Base-by-base conservation (phyloP, 1,140 invertebrate genomes). In the Phymorhynchus buccinoides region DNA sequence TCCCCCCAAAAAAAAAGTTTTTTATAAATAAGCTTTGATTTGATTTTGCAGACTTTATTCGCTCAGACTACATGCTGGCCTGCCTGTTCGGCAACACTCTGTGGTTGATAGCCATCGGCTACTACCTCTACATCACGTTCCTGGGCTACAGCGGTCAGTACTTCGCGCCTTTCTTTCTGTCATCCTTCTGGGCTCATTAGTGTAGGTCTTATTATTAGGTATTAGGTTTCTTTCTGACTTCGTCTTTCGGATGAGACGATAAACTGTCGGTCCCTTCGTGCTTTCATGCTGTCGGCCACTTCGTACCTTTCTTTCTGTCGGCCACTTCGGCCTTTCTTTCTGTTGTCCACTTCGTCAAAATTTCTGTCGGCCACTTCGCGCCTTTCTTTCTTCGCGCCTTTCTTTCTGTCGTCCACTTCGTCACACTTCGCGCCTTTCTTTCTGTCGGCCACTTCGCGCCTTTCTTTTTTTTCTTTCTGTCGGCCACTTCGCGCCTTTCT, bases 71-170 rank as follows among this genome's bases (percentile, higher is more conserved):
- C 78, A 90, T 91, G 71, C 89, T 97, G 96, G 87, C 89, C 14
- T 95, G 96, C 86, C 94, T 99, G 27, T 94, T 99, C 90, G 98
- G 98, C 35, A 99, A 99, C 93, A 96, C 97, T 0, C 95, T 99
- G 88, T 99, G 98, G 98, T 94, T 99, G 30, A 95, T 98, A 81
- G 97, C 97, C 44, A 94, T 97, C 85, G 94, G 96, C 84, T 99
- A 99, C 93, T 99, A 99, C 91, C 94, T 98, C 85, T 99, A 99
- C 91, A 99, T 99, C 87, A 99, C 98, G 77, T 99, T 99, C 93
- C 95, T 99, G 86, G 99, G 99, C 87, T 99, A 99, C 92, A 98
- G 97, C 93, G 97, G 97, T 98, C 93, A 96, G 96, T 95, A 90
- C 73, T 81, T 56, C n/a, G n/a, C n/a, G n/a, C 44, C 6, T 48